These are phyloP conservation scores for Donacobius atricapilla DNA, from an alignment of 2,113 vertebrate genomes.

Conservation along the genomic window DNA sequence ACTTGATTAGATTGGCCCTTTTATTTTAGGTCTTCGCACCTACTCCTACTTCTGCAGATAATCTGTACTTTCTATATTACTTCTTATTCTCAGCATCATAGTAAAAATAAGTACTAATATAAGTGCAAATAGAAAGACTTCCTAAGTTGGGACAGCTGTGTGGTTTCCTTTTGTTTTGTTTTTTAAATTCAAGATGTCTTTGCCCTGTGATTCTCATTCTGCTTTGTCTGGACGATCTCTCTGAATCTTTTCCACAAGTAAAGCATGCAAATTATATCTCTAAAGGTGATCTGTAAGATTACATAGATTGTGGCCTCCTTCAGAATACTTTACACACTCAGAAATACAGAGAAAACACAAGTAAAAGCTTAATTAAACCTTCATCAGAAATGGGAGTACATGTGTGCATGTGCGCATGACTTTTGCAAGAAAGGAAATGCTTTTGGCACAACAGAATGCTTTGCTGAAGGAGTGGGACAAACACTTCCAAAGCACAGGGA, in stretches of 20 bases:
- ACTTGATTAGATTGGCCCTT: neutral
- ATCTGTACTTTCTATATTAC: neutral
- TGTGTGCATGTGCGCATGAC: neutral
- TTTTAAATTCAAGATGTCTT: neutral
- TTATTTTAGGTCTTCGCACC: neutral
- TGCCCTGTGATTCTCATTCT: neutral
- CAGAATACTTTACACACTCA: neutral
- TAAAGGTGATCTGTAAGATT: neutral
- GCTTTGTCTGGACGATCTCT: neutral
- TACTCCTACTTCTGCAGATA: neutral
- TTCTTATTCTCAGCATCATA: neutral
- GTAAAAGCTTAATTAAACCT: neutral
- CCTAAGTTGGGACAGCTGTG: neutral
- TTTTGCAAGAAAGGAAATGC: neutral
- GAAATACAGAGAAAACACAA: neutral
- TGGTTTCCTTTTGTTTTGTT: neutral
- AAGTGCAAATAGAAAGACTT: neutral
- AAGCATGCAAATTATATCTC: neutral
- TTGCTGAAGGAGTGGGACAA: conserved; percentile 16
- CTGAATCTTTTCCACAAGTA: neutral
- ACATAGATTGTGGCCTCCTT: neutral
- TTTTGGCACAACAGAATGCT: neutral
- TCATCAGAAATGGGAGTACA: neutral
- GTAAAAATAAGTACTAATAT: neutral
- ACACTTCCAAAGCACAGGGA: conserved; percentile 40